Base-by-base conservation (phyloP, 2,888 invertebrate species). In the Torymus aiolomorphi region DNA sequence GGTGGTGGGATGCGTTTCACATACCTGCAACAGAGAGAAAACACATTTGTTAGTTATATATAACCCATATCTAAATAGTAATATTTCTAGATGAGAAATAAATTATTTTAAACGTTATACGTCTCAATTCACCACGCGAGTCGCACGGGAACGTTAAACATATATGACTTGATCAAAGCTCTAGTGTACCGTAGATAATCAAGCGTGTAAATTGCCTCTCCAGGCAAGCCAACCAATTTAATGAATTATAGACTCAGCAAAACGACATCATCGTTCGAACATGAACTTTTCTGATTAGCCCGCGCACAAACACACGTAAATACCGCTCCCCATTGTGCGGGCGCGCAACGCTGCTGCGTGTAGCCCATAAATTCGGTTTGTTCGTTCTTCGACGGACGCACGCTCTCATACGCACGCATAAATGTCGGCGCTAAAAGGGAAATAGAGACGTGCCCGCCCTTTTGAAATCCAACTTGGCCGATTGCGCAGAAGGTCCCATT, bases 21-120 rank as follows among this genome's bases (percentile, higher is more conserved):
- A 72, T 83, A 83, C 83, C 83, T 83, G 83, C 11, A 83, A 83
- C 83, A 83, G 18, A 82, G 76, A 78, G 71, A 77, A 73, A 65
- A 75, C n/a, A 63, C n/a, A 63, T 24, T 77, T 42, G 12, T 78
- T 61, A n/a, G 61, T 74, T 76, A 76, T 8, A 8, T 42, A 10
- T 8, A 31, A 31, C 2, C 31, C 31, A 31, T 8, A 31, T 31
- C 5, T 31, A 31, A 31, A 31, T 31, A 31, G 1, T 42, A 42
- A 42, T 42, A 42, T 42, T 42, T 42, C 4, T 42, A 42, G 42
- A 42, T 42, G 42, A 42, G 42, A 42, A 42, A 42, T 42, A 42
- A 42, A 42, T 42, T 8, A 42, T 8, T 42, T 8, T 42, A 42
- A 42, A 5, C 42, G 42, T 42, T 8, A 42, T 42, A 42, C 8